Percentiles rank a stretch among this genome's conserved stretches.
These are phyloP conservation scores for Ochropleura plecta DNA, from an alignment of 2,888 invertebrate genomes.

Conservation along the genomic window DNA sequence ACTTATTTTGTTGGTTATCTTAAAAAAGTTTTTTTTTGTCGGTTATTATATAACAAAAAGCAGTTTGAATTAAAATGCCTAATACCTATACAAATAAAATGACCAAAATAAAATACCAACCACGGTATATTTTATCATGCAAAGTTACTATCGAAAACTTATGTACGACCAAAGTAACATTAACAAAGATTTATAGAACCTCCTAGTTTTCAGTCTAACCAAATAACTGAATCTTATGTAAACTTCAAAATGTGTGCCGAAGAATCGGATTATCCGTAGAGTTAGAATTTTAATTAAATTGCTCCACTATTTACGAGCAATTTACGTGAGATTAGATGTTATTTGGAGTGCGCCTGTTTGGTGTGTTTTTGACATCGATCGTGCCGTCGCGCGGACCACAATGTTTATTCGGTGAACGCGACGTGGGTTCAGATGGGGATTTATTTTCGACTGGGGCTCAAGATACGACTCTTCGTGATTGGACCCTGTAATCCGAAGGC, in stretches of 20 bases:
- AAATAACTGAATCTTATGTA: constrained; percentile 43
- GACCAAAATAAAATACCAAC: neutral
- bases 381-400: constrained; percentile 75
- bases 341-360: constrained; percentile 73
- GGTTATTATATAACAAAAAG: neutral
- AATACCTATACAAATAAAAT: neutral
- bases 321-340: constrained; percentile 78
- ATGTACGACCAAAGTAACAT: neutral
- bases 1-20: too few relatives aligned
- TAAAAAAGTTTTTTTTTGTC: too few relatives aligned
- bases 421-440: constrained; percentile 80
- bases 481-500: constrained; percentile 76
- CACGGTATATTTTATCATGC: neutral
- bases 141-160: neutral
- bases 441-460: constrained; percentile 81
- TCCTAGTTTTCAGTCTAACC: constrained; percentile 25
- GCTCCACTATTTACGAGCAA: constrained; percentile 73
- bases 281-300: constrained; percentile 77
- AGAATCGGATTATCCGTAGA: constrained; percentile 66
- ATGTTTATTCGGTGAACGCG: constrained; percentile 82
- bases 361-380: constrained; percentile 80
- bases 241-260: constrained; percentile 64
- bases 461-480: constrained; percentile 80
- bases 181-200: constrained; percentile 15
- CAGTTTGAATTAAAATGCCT: neutral